Conservation (phyloP, 2,888 invertebrate species). For the Rhynchonema sp. region DNA sequence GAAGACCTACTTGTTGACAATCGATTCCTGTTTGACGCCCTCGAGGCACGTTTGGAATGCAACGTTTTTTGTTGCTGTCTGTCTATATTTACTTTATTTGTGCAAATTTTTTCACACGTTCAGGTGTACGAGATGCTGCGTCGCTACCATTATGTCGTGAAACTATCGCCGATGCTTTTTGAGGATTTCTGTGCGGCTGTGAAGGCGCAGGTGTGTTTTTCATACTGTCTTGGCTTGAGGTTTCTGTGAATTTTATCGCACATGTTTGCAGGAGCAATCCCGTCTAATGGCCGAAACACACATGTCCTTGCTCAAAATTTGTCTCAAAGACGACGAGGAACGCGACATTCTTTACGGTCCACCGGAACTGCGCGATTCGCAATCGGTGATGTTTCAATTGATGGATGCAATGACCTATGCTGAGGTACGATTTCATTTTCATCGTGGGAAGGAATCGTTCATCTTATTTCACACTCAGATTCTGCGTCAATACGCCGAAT, state of each 20-base stretch:
- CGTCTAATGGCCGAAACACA: slow-evolving; percentile 77
- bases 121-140: slow-evolving; percentile 75
- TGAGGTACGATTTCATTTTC: too few species aligned
- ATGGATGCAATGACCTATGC: slow-evolving; percentile 92
- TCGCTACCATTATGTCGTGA: slow-evolving; percentile 62
- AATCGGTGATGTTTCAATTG: slow-evolving; percentile 74
- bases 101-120: not conserved
- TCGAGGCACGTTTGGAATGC: too few species aligned
- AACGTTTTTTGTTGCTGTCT: too few species aligned
- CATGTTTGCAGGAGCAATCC: slow-evolving; percentile 53
- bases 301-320: slow-evolving; percentile 70
- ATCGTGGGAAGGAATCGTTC: not conserved
- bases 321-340: slow-evolving; percentile 35
- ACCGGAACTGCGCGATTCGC: slow-evolving; percentile 85
- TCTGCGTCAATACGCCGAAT: slow-evolving; percentile 14
- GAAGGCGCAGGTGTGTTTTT: too few species aligned
- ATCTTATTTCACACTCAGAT: slow-evolving; percentile 9
- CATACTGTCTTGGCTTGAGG: too few species aligned
- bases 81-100: not conserved
- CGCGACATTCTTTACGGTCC: slow-evolving; percentile 29
- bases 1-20: not conserved
- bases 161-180: slow-evolving; percentile 74
- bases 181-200: slow-evolving; percentile 92
- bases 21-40: not conserved
- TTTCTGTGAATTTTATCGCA: too few species aligned